A percentile compares a stretch with the other conserved stretches of the same genome.
Conservation (phyloP, 2,113 vertebrate genomes). For the Sterrhoptilus dennistouni region DNA sequence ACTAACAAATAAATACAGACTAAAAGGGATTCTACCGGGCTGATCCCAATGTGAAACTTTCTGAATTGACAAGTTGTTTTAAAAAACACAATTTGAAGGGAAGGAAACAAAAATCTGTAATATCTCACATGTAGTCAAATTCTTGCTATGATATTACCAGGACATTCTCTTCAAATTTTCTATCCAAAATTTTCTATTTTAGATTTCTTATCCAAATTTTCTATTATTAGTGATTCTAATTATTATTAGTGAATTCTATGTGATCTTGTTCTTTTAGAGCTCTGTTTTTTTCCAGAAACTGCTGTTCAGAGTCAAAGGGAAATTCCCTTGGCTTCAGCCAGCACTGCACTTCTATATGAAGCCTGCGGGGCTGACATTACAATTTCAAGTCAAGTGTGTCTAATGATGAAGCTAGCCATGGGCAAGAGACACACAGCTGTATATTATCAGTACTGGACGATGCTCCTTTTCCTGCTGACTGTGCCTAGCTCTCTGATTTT, state of each 20-base stretch:
- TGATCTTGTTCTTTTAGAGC: neutral
- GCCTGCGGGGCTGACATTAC: neutral
- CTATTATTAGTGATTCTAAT: neutral
- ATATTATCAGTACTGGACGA: accelerated
- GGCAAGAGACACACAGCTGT: neutral
- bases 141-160: neutral
- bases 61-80: neutral
- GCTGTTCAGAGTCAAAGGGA: neutral
- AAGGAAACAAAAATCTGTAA: neutral
- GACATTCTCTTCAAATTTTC: neutral
- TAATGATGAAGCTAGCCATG: neutral
- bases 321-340: neutral
- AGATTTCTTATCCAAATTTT: no score
- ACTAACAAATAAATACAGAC: neutral
- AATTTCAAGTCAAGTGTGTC: neutral
- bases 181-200: neutral
- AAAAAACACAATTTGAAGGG: neutral
- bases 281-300: neutral
- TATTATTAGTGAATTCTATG: neutral
- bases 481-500: neutral
- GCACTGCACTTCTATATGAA: neutral
- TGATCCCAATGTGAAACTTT: neutral
- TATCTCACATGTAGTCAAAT: neutral
- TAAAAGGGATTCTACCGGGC: neutral
- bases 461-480: neutral